Percentiles rank a stretch among this genome's conserved stretches.
Evolutionary conservation across 2,113 vertebrate species (phyloP).

Genomic region (Felis chaus): DNA sequence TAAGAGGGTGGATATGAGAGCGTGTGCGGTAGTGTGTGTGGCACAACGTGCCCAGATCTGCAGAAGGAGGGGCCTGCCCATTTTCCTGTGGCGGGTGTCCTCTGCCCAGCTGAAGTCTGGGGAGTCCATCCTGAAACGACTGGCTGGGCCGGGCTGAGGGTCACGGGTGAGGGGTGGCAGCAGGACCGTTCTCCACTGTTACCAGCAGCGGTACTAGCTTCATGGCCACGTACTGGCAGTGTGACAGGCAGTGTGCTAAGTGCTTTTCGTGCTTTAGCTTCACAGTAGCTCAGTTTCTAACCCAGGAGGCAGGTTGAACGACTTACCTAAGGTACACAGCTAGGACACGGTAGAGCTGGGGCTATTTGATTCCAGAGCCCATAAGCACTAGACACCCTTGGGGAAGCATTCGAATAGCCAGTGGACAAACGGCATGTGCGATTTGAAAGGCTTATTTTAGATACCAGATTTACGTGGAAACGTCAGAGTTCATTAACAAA

Average conservation of each 20-base stretch:
- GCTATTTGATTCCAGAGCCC: background rate
- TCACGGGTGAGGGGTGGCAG: background rate
- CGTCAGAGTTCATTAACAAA: background rate
- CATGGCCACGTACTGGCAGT: background rate
- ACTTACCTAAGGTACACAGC: background rate
- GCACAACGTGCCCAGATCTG: background rate
- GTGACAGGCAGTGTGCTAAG: background rate
- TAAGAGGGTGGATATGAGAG: background rate
- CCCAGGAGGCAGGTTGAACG: background rate
- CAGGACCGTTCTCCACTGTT: background rate
- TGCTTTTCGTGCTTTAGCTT: background rate
- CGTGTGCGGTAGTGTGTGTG: background rate
- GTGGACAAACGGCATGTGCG: background rate
- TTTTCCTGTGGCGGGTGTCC: background rate
- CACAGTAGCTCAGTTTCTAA: background rate
- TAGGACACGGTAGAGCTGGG: background rate
- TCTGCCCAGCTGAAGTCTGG: background rate
- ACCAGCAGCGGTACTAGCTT: background rate
- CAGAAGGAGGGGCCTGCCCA: background rate
- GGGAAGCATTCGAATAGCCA: background rate
- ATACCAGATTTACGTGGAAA: constrained; percentile 52
- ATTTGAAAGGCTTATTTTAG: constrained; percentile 33
- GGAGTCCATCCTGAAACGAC: background rate
- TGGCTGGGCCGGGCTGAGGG: background rate
- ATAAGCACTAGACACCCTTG: background rate